phyloP scores from a whole-genome alignment of 2,888 invertebrate genomes.

The Campopleginae sp. region DNA sequence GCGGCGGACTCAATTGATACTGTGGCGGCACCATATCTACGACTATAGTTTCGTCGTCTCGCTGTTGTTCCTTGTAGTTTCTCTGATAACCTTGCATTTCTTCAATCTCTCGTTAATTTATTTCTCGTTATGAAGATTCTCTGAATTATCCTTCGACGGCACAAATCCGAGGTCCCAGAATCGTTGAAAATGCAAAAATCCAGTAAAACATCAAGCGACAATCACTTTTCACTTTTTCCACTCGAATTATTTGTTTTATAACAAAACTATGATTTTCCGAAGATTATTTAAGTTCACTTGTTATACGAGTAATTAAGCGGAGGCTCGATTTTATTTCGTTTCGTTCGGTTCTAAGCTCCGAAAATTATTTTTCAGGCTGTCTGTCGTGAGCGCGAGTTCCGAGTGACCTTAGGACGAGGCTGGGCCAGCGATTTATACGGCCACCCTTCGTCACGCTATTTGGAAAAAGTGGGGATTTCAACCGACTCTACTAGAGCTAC shows the following conservation, averaged over 20 bases:
- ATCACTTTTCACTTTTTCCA: slow-evolving; percentile 47
- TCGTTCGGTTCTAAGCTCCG: not conserved
- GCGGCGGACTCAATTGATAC: slow-evolving; percentile 78
- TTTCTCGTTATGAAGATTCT: not conserved
- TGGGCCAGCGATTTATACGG: slow-evolving; percentile 56
- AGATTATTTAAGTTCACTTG: not conserved
- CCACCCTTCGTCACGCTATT: slow-evolving; percentile 22
- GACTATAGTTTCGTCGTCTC: slow-evolving; percentile 85
- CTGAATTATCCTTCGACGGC: slow-evolving; percentile 21
- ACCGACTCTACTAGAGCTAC: not conserved
- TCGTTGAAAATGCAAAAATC: not conserved
- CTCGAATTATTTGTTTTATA: slow-evolving; percentile 21
- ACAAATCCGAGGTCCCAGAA: slow-evolving; percentile 13
- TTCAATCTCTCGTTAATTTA: not conserved
- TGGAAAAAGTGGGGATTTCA: slow-evolving; percentile 28
- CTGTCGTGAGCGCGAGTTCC: slow-evolving; percentile 31
- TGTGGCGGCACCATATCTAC: slow-evolving; percentile 86
- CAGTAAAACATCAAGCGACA: not conserved
- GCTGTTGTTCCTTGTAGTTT: slow-evolving; percentile 78
- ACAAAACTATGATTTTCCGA: not conserved
- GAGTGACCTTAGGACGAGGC: slow-evolving; percentile 50
- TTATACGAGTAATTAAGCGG: not conserved
- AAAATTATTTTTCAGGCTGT: slow-evolving; percentile 1
- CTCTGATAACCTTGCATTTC: slow-evolving; percentile 77
- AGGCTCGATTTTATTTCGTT: not conserved